A percentile compares a stretch with the other conserved stretches of the same genome.
Conservation (phyloP, 2,797 vertebrate species). For the Sciurus vulgaris region DNA sequence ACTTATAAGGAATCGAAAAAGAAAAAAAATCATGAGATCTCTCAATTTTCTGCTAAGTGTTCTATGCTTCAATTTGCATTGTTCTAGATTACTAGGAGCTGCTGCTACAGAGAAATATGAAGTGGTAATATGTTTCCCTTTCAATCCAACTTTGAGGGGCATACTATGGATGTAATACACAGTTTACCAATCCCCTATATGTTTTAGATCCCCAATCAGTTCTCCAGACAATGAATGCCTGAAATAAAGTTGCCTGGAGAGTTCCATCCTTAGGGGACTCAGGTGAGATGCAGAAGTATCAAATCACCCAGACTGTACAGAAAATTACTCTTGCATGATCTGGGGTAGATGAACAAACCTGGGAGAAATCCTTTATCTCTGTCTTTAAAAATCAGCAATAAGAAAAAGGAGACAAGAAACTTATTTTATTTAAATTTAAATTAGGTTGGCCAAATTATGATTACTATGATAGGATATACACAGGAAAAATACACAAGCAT, state of each 20-base stretch:
- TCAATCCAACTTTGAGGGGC: background rate
- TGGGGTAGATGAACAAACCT: background rate
- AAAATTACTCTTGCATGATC: background rate
- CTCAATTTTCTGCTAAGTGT: background rate
- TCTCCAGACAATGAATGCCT: background rate
- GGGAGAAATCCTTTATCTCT: background rate
- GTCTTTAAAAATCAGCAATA: background rate
- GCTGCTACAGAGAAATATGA: background rate
- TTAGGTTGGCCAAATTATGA: background rate
- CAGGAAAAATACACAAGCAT: background rate
- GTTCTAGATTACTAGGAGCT: background rate
- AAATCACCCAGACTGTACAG: background rate
- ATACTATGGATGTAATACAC: background rate
- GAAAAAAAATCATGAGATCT: background rate
- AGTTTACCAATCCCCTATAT: background rate
- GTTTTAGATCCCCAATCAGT: background rate
- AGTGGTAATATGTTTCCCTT: background rate
- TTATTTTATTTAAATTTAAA: slow-evolving; percentile 15
- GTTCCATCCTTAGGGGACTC: background rate
- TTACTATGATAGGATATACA: background rate
- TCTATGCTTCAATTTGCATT: background rate
- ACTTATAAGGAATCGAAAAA: background rate
- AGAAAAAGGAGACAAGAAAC: background rate
- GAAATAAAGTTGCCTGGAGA: background rate
- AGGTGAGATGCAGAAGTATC: background rate